A percentile compares a stretch with the other conserved stretches of the same genome.
These are phyloP conservation scores for Aurelia sp. DNA, from an alignment of 30 jellyfish, hydroid and myxozoan species.

Conservation along the genomic window DNA sequence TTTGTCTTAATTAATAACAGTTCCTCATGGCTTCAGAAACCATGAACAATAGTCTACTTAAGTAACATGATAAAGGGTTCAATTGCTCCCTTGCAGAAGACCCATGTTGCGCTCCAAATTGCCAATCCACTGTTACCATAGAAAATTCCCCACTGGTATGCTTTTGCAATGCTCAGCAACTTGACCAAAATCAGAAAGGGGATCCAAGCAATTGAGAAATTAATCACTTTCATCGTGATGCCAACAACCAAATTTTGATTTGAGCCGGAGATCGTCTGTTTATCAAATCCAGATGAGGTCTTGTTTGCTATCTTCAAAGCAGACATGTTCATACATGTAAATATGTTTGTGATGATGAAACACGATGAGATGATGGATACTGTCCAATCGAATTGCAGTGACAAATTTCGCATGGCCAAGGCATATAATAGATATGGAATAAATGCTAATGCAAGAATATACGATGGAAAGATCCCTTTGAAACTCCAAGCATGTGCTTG, in stretches of 20 bases:
- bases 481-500: too few relatives aligned
- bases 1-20: too few relatives aligned
- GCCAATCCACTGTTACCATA: neutral
- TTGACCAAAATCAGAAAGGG: slow-evolving; percentile 22
- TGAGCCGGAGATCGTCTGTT: neutral
- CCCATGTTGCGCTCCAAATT: slow-evolving; percentile 31
- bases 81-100: slow-evolving; percentile 15
- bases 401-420: neutral
- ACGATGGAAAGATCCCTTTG: too few relatives aligned
- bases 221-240: neutral
- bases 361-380: neutral
- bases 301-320: neutral
- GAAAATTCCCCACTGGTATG: neutral
- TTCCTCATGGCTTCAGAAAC: too few relatives aligned
- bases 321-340: neutral
- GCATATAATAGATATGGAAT: neutral
- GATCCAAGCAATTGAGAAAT: slow-evolving; percentile 20
- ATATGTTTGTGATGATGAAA: neutral
- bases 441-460: neutral
- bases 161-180: neutral
- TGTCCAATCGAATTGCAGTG: neutral
- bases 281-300: neutral
- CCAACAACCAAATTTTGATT: slow-evolving; percentile 4
- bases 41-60: neutral
- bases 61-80: neutral